Base-by-base conservation (phyloP, 2,888 invertebrate species). In the Cataglyphis rosenhaueri region DNA sequence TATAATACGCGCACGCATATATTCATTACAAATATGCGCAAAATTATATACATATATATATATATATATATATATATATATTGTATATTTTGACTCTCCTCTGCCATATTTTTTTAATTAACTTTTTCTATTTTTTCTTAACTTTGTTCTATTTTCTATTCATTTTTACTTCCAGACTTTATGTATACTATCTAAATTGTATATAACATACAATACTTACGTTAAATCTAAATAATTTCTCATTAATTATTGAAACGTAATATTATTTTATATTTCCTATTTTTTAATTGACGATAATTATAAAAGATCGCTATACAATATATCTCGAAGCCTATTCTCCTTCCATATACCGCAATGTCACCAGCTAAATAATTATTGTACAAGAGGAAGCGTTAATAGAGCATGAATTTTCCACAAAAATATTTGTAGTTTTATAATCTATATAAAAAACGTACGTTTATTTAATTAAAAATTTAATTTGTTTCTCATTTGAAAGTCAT, bases 231-330 rank as follows among this genome's bases (percentile, higher is more conserved):
- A 29, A 29, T 29, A 5, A 10, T 44, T 29, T 21, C 32, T 59
- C 44, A 59, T 70, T 32, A 57, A 44, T 70, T 25, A 78, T 32
- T 18, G 32, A 29, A 15, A 70, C 10, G 15, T 25, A 21, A 78
- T 41, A 59, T 41, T 12, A 21, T 78, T 21, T 41, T 18, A 12
- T 2, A 9, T 66, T 65, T 25, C 35, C 35, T 18, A 55, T 29
- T 57, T 59, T n/a, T 21, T 41, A 70, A 41, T 21, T 70, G 38
- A 9, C 21, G 32, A 4, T 68, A 76, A 66, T 76, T 68, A 68
- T 21, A 41, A 29, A 29, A 35, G 15, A 78, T 32, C 70, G 9
- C 12, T 25, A 32, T 55, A 15, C n/a, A 15, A 44, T 32, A 44
- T 70, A 18, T 4, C 44, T 32, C n/a, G 10, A n/a, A 25, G 8